Percentiles rank a stretch among this genome's conserved stretches.
Evolutionary conservation across 2,797 vertebrate species (phyloP).

Genomic region (Fringilla coelebs): DNA sequence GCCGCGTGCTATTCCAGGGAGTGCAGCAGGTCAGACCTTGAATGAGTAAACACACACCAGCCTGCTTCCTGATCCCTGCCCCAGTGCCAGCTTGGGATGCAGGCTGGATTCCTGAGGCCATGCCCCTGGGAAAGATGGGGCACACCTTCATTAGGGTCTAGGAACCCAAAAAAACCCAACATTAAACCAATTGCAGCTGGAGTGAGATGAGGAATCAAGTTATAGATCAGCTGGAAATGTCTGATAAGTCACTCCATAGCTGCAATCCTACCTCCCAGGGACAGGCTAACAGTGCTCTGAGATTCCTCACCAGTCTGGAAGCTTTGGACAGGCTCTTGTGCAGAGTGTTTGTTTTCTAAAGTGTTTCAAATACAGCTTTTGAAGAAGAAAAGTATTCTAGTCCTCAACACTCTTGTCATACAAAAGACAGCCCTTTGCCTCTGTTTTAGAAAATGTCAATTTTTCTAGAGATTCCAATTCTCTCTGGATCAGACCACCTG

Average conservation of each 20-base stretch:
- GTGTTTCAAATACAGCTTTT: background rate
- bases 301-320: background rate
- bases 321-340: background rate
- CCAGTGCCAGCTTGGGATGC: background rate
- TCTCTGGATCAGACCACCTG: background rate
- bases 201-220: background rate
- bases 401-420: background rate
- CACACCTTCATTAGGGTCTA: background rate
- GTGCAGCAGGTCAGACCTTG: slow-evolving; percentile 1
- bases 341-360: background rate
- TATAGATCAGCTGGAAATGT: background rate
- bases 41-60: background rate
- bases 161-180: background rate
- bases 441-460: background rate
- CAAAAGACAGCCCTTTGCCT: background rate
- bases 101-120: fast-evolving
- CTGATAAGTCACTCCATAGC: background rate
- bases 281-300: background rate
- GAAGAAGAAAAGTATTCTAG: background rate
- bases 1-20: background rate
- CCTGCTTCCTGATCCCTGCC: background rate
- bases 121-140: background rate
- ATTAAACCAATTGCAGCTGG: background rate
- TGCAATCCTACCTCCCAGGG: background rate
- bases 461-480: background rate